Conservation (phyloP, 2,113 vertebrate species). For the Sylvietta virens region DNA sequence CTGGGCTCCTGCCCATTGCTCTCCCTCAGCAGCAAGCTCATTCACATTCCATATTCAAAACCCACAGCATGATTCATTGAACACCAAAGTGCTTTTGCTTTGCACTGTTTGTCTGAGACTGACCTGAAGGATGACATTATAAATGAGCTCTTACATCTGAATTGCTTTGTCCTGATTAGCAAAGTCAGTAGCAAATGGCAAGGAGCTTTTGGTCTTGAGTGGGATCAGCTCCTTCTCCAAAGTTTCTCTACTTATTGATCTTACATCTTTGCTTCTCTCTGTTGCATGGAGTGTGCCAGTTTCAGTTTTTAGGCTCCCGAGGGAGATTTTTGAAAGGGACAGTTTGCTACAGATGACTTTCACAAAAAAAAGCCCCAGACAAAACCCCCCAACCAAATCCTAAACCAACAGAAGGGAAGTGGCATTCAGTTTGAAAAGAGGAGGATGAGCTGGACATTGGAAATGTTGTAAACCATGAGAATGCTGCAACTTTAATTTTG, state of each 20-base stretch:
- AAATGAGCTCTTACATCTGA: conserved; percentile 35
- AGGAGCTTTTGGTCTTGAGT: neutral
- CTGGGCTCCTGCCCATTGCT: conserved; percentile 17
- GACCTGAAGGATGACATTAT: conserved; percentile 32
- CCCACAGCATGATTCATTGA: conserved; percentile 32
- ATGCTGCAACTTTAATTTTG: neutral
- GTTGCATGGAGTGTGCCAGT: neutral
- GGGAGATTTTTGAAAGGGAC: neutral
- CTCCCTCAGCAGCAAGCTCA: conserved; percentile 21
- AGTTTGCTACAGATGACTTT: neutral
- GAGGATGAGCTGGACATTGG: neutral
- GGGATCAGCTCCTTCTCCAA: neutral
- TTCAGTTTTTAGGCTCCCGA: neutral
- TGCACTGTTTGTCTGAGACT: conserved; percentile 13
- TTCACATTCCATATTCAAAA: conserved; percentile 51
- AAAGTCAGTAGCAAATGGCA: conserved; percentile 14
- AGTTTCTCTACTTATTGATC: neutral
- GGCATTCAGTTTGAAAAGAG: neutral
- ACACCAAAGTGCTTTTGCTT: conserved; percentile 25
- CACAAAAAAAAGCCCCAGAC: neutral
- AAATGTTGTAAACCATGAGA: neutral
- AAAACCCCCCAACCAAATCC: neutral
- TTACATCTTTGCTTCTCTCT: neutral
- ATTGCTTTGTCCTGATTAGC: conserved; percentile 19
- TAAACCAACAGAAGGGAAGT: neutral